Evolutionary conservation across 2,888 invertebrate genomes (phyloP).

Genomic region (Andrena chrysosceles): DNA sequence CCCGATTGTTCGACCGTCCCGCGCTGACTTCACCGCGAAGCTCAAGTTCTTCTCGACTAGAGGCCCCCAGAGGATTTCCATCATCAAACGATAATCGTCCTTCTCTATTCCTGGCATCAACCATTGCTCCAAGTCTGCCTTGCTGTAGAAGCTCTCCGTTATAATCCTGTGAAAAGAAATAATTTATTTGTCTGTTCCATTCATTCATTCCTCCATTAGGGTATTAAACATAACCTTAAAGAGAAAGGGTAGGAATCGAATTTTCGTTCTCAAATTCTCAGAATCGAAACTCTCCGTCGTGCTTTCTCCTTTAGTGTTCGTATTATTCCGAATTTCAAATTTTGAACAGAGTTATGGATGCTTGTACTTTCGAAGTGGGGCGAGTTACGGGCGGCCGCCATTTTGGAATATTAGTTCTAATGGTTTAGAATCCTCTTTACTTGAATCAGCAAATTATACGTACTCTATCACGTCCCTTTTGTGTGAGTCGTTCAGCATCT

Average conservation of each 20-base stretch:
- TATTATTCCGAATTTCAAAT: background rate
- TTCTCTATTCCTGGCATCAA: conserved; percentile 89
- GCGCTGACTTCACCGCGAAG: conserved; percentile 88
- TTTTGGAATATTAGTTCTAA: background rate
- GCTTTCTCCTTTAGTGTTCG: background rate
- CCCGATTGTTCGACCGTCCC: conserved; percentile 87
- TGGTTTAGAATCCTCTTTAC: background rate
- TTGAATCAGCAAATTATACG: conserved; percentile 79
- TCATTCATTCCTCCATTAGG: background rate
- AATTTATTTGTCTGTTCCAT: background rate
- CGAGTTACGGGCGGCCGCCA: background rate
- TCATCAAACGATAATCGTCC: conserved; percentile 89
- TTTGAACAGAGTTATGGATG: background rate
- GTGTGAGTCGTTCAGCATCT: conserved; percentile 88
- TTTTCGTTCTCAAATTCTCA: background rate
- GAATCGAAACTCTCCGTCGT: background rate
- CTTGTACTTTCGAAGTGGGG: background rate
- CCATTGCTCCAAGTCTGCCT: conserved; percentile 94
- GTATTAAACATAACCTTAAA: background rate
- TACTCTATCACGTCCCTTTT: conserved; percentile 90
- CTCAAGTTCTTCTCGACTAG: conserved; percentile 91
- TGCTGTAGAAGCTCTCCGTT: conserved; percentile 93
- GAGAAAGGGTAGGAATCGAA: background rate
- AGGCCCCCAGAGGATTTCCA: conserved; percentile 90
- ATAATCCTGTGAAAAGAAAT: conserved; percentile 88